Evolutionary conservation across 1,140 invertebrate genomes (phyloP).

Genomic region (Temnothorax curvispinosus): DNA sequence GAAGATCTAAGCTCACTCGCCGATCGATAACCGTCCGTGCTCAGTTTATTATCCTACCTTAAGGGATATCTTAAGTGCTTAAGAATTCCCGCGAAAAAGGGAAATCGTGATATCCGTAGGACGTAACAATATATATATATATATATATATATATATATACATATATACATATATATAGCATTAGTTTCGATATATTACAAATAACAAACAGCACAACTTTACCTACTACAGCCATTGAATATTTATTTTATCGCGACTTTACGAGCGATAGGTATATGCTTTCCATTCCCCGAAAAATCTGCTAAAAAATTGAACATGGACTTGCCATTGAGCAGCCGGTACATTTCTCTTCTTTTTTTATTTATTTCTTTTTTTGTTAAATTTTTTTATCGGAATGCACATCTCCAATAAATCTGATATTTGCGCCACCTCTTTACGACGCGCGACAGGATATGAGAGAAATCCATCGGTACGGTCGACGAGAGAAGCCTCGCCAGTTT

Average conservation of each 20-base stretch:
- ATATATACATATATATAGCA: too few species aligned
- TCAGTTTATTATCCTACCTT: too few species aligned
- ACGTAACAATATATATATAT: too few species aligned
- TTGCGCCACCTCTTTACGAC: conserved; percentile 38
- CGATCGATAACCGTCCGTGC: too few species aligned
- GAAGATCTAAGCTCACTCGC: too few species aligned
- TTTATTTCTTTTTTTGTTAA: not conserved
- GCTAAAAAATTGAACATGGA: conserved; percentile 17
- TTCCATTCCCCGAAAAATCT: conserved; percentile 26
- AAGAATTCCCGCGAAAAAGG: too few species aligned
- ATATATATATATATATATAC: too few species aligned
- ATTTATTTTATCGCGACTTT: conserved; percentile 47
- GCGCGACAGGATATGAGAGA: conserved; percentile 53
- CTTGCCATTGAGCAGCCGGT: conserved; percentile 1
- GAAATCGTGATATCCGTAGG: too few species aligned
- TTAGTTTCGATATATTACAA: not conserved
- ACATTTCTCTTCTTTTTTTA: not conserved
- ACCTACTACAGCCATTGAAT: conserved; percentile 3
- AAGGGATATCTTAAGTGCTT: too few species aligned
- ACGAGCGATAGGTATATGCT: conserved; percentile 2
- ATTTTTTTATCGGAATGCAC: conserved; percentile 7
- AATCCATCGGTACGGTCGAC: conserved; percentile 54
- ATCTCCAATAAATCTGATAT: conserved; percentile 59
- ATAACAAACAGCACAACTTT: conserved; percentile 30
- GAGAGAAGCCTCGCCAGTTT: conserved; percentile 51